Evolutionary conservation across 2,113 vertebrate genomes (phyloP).

Genomic region (Chaetorhynchus papuensis): DNA sequence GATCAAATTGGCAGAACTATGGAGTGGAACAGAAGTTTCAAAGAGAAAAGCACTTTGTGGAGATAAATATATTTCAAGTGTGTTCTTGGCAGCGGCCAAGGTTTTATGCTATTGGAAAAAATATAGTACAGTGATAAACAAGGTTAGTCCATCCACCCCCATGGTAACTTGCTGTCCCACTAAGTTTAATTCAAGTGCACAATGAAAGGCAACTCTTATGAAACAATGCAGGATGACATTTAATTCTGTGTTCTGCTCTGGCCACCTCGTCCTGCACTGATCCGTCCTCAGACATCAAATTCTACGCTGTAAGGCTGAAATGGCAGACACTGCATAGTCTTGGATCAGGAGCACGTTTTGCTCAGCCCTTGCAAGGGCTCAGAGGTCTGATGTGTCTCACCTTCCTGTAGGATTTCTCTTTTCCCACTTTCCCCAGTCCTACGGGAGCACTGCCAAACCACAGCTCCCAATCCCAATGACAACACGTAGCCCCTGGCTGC

Average conservation of each 20-base stretch:
- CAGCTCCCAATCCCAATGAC: not conserved
- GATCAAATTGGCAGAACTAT: not conserved
- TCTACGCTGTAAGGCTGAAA: not conserved
- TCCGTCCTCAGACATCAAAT: not conserved
- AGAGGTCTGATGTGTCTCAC: not conserved
- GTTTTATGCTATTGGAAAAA: conserved; percentile 1
- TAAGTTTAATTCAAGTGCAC: not conserved
- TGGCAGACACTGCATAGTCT: not conserved
- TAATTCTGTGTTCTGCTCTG: not conserved
- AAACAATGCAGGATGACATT: not conserved
- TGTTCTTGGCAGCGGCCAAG: not conserved
- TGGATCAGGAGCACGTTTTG: not conserved
- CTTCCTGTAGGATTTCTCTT: not conserved
- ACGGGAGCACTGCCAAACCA: not conserved
- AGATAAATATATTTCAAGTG: not conserved
- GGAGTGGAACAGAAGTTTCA: not conserved
- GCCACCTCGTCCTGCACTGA: not conserved
- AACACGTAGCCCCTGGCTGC: rapidly evolving
- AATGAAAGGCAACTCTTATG: not conserved
- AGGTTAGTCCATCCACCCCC: not conserved
- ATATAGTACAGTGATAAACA: not conserved
- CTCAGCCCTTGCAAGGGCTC: not conserved
- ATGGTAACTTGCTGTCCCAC: not conserved
- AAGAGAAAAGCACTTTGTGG: not conserved
- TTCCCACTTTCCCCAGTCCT: not conserved